Conservation (phyloP, 2,888 invertebrate genomes). For the Pterostichus madidus region DNA sequence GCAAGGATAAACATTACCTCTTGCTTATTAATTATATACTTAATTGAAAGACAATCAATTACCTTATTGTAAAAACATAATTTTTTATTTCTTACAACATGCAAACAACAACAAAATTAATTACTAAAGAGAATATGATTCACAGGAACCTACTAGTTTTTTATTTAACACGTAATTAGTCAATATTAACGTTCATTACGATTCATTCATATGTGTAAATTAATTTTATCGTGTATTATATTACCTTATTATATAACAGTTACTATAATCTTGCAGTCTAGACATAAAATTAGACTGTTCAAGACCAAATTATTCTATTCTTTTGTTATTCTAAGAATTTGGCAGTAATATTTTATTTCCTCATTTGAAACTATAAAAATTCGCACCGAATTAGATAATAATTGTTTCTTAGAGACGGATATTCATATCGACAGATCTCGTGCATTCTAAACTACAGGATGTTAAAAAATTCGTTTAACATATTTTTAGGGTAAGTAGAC, state of each 20-base stretch:
- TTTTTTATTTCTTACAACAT: constrained; percentile 32
- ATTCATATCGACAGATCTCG: no score
- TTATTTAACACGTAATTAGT: no score
- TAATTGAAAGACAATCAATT: constrained; percentile 35
- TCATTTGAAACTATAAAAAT: no score
- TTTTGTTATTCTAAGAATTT: not conserved
- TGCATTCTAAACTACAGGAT: no score
- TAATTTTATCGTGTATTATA: not conserved
- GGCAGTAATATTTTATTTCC: not conserved
- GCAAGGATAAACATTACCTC: constrained; percentile 14
- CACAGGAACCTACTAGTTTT: not conserved
- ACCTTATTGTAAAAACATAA: constrained; percentile 20
- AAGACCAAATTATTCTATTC: not conserved
- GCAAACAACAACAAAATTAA: not conserved
- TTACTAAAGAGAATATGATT: not conserved
- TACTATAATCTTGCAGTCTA: not conserved
- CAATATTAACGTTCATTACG: no score
- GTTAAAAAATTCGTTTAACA: no score
- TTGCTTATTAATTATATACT: constrained; percentile 35
- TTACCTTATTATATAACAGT: not conserved
- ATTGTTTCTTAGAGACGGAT: no score
- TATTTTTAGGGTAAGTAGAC: no score
- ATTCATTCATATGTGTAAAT: no score
- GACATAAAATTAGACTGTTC: not conserved
- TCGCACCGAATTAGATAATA: no score